Evolutionary conservation across 2,888 invertebrate genomes (phyloP), one percentile per base, ranked within the genome.

Genomic region (Cyclophora albipunctata): DNA sequence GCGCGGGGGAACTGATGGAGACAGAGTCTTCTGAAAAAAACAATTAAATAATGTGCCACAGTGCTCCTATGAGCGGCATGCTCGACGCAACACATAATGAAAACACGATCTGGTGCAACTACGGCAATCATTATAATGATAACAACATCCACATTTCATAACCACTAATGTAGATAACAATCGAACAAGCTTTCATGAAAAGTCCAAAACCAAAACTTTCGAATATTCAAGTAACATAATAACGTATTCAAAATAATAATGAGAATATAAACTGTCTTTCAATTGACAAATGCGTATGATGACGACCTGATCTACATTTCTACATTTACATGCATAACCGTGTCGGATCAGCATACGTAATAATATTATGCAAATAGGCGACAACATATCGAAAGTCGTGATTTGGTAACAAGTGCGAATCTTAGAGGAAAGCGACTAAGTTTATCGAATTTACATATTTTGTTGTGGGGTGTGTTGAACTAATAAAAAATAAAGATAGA

Each of bases 1-100:
- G 75, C 83, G 79, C 73, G 86, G 85, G 69, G 85, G 84, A 67
- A 75, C 65, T 64, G 78, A 75, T 74, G 85, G 81, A 66, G 86
- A 78, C 78, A 83, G 69, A 74, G 85, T 84, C 73, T 78, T 85
- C 87, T 88, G 87, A 71, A 86, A 88, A 84, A 82, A 66, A 83
- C 84, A 85, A 83, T 43, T 59, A 58, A 74, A 84, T 79, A 75
- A 80, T 84, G 85, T 82, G 85, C 83, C 78, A 80, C 75, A 66
- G 79, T 78, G 84, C 84, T 73, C 79, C 77, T 78, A 73, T 59
- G 76, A 75, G 75, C 75, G 64, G 64, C 80, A 81, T 81, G 81
- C 81, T 66, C 60, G 64, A 64, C 63, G 71, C 71, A 70, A 41
- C 34, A 45, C 48, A 52, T 67, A 60, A 63, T 55, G 61, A 59